Percentiles rank a stretch among this genome's conserved stretches.
These are phyloP conservation scores for Palythoa heliodiscus DNA, from an alignment of 92 coral and sea anemone species.

Conservation along the genomic window DNA sequence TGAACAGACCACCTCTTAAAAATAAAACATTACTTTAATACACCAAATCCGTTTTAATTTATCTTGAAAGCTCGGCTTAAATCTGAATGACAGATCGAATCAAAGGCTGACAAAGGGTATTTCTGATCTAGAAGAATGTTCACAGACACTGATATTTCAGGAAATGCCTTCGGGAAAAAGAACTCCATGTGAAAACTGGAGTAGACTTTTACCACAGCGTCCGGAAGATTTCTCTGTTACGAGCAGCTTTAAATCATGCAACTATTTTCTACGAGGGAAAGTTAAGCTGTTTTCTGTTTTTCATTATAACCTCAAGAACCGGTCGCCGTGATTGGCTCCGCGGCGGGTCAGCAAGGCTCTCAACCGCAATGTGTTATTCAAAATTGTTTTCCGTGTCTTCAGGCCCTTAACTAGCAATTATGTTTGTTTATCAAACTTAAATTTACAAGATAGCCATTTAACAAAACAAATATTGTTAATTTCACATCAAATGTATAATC, in stretches of 20 bases:
- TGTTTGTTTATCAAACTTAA: constrained; percentile 34
- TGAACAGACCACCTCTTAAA: background rate
- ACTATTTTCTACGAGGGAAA: background rate
- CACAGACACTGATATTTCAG: background rate
- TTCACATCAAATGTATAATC: constrained; percentile 27
- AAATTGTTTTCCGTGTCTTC: constrained; percentile 15
- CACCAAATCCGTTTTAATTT: background rate
- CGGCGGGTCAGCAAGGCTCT: background rate
- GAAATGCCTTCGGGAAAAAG: constrained; percentile 3
- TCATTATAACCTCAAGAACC: no score
- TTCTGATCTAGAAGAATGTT: constrained; percentile 3
- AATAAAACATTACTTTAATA: background rate
- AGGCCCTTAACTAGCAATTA: constrained; percentile 39
- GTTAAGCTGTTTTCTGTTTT: background rate
- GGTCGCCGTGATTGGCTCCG: background rate
- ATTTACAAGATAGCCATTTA: constrained; percentile 34
- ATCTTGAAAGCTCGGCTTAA: background rate
- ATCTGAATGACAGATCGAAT: constrained; percentile 7
- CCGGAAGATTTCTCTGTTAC: background rate
- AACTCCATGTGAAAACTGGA: background rate
- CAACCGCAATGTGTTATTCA: constrained; percentile 29
- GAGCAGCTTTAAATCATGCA: background rate
- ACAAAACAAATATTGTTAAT: constrained; percentile 34
- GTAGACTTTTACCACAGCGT: background rate
- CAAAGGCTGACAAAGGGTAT: constrained; percentile 6